Percentiles rank a stretch among this genome's conserved stretches.
These are phyloP conservation scores for Pelobates fuscus DNA, from an alignment of 2,113 vertebrate species.

Conservation along the genomic window DNA sequence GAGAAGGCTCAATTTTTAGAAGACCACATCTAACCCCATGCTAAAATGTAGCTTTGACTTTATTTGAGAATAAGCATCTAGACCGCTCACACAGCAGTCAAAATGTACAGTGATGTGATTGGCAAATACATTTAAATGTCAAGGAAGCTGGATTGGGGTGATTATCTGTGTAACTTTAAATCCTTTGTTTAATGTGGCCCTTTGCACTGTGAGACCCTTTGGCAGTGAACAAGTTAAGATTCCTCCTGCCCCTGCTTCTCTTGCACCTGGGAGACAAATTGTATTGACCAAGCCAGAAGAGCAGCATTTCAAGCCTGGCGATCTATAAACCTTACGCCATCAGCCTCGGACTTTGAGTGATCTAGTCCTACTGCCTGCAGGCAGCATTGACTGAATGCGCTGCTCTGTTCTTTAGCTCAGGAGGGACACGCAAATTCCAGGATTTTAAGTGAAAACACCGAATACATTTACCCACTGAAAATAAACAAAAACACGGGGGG, in stretches of 20 bases:
- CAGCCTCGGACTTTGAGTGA: background rate
- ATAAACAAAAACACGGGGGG: too few relatives aligned
- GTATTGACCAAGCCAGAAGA: slow-evolving; percentile 4
- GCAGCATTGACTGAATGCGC: background rate
- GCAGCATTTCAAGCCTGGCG: background rate
- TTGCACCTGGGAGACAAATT: background rate
- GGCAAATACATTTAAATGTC: too few relatives aligned
- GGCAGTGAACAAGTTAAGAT: background rate
- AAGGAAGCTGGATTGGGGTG: too few relatives aligned
- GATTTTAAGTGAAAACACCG: background rate
- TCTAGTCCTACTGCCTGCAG: background rate
- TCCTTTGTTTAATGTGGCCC: background rate
- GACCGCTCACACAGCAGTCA: too few relatives aligned
- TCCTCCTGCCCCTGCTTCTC: background rate
- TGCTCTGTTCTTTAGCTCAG: background rate
- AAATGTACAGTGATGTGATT: too few relatives aligned
- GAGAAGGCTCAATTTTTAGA: too few relatives aligned
- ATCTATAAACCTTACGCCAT: background rate
- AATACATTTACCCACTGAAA: background rate
- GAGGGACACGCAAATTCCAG: background rate
- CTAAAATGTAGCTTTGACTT: too few relatives aligned
- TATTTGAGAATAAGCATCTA: too few relatives aligned
- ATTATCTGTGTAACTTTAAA: too few relatives aligned
- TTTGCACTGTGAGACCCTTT: background rate
- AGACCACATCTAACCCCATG: too few relatives aligned